Conservation (phyloP, 2,113 vertebrate species). For the Argyrosomus japonicus region DNA sequence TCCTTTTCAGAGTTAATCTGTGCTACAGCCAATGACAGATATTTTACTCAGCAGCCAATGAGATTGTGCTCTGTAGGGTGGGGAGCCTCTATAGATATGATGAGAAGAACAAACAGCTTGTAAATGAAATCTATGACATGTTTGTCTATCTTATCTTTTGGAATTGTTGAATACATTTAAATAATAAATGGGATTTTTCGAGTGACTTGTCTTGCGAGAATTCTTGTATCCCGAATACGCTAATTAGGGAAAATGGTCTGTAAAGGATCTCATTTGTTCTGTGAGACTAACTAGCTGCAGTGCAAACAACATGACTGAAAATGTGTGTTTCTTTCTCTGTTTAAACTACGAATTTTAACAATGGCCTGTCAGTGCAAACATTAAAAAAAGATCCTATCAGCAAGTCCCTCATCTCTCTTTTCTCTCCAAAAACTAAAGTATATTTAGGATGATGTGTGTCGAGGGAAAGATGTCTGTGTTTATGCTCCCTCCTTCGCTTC, state of each 20-base stretch:
- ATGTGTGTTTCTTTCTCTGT: slow-evolving; percentile 44
- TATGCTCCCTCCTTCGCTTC: slow-evolving; percentile 35
- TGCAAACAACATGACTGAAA: slow-evolving; percentile 44
- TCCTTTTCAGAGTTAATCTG: slow-evolving; percentile 72
- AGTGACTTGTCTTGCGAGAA: slow-evolving; percentile 71
- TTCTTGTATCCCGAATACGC: slow-evolving; percentile 64
- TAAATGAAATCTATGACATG: slow-evolving; percentile 81
- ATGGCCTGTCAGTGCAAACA: slow-evolving; percentile 53
- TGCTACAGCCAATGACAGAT: slow-evolving; percentile 77
- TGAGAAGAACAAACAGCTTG: slow-evolving; percentile 79
- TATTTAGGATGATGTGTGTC: slow-evolving; percentile 56
- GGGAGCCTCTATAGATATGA: slow-evolving; percentile 65
- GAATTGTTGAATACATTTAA: slow-evolving; percentile 87
- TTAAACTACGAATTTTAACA: slow-evolving; percentile 45
- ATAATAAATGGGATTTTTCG: slow-evolving; percentile 87
- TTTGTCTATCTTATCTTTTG: slow-evolving; percentile 85
- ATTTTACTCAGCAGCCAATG: slow-evolving; percentile 80
- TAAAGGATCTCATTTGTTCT: slow-evolving; percentile 38
- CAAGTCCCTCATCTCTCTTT: slow-evolving; percentile 58
- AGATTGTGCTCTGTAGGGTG: slow-evolving; percentile 74
- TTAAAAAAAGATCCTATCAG: slow-evolving; percentile 52
- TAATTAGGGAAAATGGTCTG: slow-evolving; percentile 59
- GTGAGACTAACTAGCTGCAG: slow-evolving; percentile 38
- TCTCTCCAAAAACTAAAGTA: slow-evolving; percentile 56
- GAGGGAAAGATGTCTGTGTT: slow-evolving; percentile 53